Percentiles rank a stretch among this genome's conserved stretches.
phyloP scores from a whole-genome alignment of 2,888 invertebrate species.

The Chrysotoxum bicinctum region DNA sequence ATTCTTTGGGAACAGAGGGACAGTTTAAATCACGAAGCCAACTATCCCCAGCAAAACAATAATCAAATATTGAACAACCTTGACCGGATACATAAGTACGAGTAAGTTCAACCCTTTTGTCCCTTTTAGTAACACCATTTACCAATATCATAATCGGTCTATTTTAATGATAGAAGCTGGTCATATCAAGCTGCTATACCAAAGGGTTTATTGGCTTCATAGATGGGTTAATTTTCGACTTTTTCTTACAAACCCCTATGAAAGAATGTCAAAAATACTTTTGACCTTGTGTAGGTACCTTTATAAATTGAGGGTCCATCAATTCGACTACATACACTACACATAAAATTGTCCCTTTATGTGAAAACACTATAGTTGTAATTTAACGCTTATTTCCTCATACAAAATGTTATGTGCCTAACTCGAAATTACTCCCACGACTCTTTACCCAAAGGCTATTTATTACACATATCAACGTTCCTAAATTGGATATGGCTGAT shows the following conservation, averaged over 20 bases:
- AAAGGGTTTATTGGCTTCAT: not conserved
- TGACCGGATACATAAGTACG: no score
- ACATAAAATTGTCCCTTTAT: conserved; percentile 21
- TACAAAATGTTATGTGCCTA: conserved; percentile 1
- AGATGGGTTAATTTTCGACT: not conserved
- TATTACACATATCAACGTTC: conserved; percentile 43
- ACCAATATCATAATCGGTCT: not conserved
- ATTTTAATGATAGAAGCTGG: not conserved
- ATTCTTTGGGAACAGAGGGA: no score
- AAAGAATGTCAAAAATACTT: not conserved
- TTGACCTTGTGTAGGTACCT: conserved; percentile 6
- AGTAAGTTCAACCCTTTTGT: no score
- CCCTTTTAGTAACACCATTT: no score
- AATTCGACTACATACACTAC: conserved; percentile 22
- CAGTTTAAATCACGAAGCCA: no score
- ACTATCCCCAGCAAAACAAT: no score
- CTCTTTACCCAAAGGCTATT: conserved; percentile 51
- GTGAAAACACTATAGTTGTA: not conserved
- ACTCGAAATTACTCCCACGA: conserved; percentile 62
- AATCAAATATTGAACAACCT: no score
- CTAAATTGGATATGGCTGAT: conserved; percentile 45
- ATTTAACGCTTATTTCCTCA: conserved; percentile 39
- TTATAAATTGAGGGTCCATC: not conserved
- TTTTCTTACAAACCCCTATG: conserved; percentile 11
- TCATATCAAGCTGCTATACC: not conserved